A percentile compares a stretch with the other conserved stretches of the same genome.
These are phyloP conservation scores for Nycticryphes semicollaris DNA, from an alignment of 2,113 vertebrate genomes.

Conservation along the genomic window DNA sequence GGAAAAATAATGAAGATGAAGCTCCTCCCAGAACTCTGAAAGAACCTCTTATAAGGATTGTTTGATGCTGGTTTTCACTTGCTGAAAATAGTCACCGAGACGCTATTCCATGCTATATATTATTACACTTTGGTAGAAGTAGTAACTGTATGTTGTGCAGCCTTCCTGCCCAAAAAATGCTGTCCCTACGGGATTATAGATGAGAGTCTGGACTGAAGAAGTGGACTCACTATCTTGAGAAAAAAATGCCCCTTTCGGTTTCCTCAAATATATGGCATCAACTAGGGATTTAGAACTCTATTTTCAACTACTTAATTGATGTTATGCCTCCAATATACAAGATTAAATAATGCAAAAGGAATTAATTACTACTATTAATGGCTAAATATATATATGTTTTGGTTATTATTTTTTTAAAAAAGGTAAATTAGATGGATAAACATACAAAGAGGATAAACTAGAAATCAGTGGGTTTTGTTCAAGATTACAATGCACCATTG, in stretches of 20 bases:
- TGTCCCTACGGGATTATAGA: neutral
- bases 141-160: neutral
- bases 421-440: neutral
- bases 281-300: neutral
- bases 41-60: neutral
- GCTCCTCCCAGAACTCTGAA: neutral
- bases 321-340: neutral
- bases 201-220: neutral
- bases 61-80: neutral
- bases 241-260: neutral
- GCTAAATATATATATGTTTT: neutral
- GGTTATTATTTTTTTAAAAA: neutral
- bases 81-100: neutral
- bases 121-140: neutral
- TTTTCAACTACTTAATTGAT: neutral
- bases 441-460: neutral
- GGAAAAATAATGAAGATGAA: neutral
- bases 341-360: neutral
- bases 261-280: neutral
- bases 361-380: neutral
- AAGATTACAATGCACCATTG: neutral
- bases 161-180: neutral
- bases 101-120: neutral
- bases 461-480: neutral
- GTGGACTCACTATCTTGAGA: neutral